Conservation (phyloP, 2,888 invertebrate genomes). For the Drosophila maculinotata region DNA sequence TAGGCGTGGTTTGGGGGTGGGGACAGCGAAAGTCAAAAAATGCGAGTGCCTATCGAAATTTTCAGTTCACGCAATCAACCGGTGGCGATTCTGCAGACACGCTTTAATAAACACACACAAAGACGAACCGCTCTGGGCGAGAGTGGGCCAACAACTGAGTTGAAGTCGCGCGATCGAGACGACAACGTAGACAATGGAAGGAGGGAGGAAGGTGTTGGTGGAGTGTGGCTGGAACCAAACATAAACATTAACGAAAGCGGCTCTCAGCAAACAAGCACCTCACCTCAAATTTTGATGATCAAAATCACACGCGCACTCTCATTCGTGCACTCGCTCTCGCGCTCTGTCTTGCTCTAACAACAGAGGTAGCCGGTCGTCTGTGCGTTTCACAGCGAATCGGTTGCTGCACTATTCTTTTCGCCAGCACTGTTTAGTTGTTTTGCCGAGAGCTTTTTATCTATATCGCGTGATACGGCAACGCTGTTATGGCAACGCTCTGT, state of each 20-base stretch:
- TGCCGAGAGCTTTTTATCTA: constrained; percentile 33
- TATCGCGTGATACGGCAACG: constrained; percentile 18
- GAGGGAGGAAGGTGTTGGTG: constrained; percentile 3
- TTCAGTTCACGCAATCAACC: constrained; percentile 15
- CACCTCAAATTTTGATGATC: no score
- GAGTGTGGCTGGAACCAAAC: constrained; percentile 6
- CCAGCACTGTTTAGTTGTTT: constrained; percentile 23
- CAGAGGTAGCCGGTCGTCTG: neutral
- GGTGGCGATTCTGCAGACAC: neutral
- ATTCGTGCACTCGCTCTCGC: neutral
- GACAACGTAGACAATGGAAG: constrained; percentile 16
- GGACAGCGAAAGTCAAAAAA: constrained; percentile 41
- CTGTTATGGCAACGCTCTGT: constrained; percentile 1
- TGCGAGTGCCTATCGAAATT: constrained; percentile 4
- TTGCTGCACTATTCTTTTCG: constrained; percentile 15
- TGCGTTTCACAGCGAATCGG: constrained; percentile 9
- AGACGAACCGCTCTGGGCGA: constrained; percentile 31
- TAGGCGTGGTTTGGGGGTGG: constrained; percentile 10
- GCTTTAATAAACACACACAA: neutral
- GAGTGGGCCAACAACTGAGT: constrained; percentile 54
- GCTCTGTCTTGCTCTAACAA: no score
- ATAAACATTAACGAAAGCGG: constrained; percentile 32
- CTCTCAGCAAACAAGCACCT: constrained; percentile 19
- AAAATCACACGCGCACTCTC: constrained; percentile 5
- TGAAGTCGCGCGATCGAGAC: constrained; percentile 40